Percentiles rank a stretch among this genome's conserved stretches.
Evolutionary conservation across 2,113 vertebrate genomes (phyloP).

Genomic region (Thalassarche chlororhynchos): DNA sequence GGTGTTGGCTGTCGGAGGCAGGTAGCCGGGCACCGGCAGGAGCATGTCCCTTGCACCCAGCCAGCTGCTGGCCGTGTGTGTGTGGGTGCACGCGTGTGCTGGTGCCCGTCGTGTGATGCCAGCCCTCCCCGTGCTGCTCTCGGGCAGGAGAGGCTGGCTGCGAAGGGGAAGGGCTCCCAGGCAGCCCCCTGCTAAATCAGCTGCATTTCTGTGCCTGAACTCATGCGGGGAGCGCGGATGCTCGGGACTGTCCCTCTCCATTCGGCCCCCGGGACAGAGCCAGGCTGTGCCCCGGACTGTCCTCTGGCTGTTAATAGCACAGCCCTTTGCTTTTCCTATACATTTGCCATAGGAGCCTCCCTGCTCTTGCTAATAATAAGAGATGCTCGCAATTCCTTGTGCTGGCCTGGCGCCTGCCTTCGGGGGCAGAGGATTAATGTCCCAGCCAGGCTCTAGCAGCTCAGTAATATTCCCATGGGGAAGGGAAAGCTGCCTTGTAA

Average conservation of each 20-base stretch:
- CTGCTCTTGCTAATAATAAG: slow-evolving; percentile 5
- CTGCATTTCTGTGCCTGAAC: neutral
- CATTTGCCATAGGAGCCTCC: neutral
- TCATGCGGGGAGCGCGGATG: rapidly evolving
- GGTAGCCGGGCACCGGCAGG: neutral
- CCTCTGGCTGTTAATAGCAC: neutral
- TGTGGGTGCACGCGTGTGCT: rapidly evolving
- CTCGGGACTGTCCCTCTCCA: neutral
- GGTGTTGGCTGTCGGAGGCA: neutral
- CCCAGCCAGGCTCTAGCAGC: neutral
- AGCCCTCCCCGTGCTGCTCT: rapidly evolving
- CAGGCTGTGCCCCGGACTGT: neutral
- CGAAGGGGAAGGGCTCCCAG: neutral
- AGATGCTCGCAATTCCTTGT: slow-evolving; percentile 31
- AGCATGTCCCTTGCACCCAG: neutral
- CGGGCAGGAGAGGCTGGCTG: neutral
- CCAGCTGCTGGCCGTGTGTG: neutral
- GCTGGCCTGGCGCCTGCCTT: slow-evolving; percentile 6
- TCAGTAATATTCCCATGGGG: neutral
- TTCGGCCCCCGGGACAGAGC: neutral
- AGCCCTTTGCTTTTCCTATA: neutral
- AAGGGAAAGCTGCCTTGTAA: neutral
- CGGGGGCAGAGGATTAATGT: neutral
- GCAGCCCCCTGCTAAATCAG: neutral
- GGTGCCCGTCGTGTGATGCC: neutral